A percentile compares a stretch with the other conserved stretches of the same genome.
phyloP scores from a whole-genome alignment of 2,113 vertebrate species.

The Epinephelus lanceolatus region DNA sequence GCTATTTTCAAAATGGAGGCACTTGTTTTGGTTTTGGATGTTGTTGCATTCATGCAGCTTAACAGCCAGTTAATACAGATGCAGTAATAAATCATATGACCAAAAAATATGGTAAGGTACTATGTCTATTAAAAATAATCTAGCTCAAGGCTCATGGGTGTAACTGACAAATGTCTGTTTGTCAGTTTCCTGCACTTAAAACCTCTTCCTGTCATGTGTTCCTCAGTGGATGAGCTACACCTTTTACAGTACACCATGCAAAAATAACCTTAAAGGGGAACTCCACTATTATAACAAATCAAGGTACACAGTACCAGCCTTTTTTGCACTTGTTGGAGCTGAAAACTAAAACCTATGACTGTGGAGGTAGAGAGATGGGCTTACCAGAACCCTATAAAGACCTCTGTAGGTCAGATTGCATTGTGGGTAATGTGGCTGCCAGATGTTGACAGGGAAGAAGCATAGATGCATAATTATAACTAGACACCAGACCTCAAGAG shows the following conservation, averaged over 20 bases:
- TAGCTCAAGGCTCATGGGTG: background rate
- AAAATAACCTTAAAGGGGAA: background rate
- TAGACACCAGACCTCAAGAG: too few relatives aligned
- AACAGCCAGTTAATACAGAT: background rate
- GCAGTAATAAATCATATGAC: background rate
- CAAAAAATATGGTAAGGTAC: background rate
- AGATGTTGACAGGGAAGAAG: too few relatives aligned
- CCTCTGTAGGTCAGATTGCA: background rate
- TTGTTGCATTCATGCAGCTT: background rate
- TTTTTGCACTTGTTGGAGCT: background rate
- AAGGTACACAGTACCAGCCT: too few relatives aligned
- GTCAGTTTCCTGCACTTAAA: background rate
- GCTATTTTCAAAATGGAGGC: background rate
- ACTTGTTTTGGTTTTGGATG: background rate
- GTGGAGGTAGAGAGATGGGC: background rate
- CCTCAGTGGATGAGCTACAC: background rate
- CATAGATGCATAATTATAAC: too few relatives aligned
- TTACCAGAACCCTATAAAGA: background rate
- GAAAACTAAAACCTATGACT: background rate
- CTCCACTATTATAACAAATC: background rate
- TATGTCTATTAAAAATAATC: background rate
- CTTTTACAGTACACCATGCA: too few relatives aligned
- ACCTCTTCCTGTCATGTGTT: background rate
- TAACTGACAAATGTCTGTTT: background rate
- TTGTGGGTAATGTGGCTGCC: background rate